Percentiles rank a stretch among this genome's conserved stretches.
Conservation (phyloP, 1,140 invertebrate species). For the Zaprionus davidi region DNA sequence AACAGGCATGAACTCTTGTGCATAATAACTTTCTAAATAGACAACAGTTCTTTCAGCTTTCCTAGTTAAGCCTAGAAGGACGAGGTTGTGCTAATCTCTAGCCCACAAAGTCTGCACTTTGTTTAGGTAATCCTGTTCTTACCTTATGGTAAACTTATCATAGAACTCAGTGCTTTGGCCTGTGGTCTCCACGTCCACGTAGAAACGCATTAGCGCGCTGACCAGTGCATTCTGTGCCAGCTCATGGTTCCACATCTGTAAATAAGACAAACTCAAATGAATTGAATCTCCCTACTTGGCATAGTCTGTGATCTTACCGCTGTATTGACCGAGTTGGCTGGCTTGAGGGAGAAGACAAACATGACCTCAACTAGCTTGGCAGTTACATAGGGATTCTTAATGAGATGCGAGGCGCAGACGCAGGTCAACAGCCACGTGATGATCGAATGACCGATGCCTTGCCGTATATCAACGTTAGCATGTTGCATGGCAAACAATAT, state of each 20-base stretch:
- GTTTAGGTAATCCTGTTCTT: background rate
- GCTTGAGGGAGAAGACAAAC: conserved; percentile 94
- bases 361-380: conserved; percentile 98
- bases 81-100: no score
- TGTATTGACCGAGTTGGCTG: conserved; percentile 85
- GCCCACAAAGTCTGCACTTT: no score
- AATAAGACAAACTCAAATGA: conserved; percentile 2
- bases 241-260: conserved; percentile 92
- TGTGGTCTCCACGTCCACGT: conserved; percentile 98
- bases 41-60: no score
- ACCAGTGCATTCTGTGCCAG: conserved; percentile 93
- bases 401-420: conserved; percentile 94
- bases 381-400: conserved; percentile 97
- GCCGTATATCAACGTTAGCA: conserved; percentile 91
- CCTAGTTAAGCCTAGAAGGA: no score
- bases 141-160: conserved; percentile 98
- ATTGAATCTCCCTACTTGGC: background rate
- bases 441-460: conserved; percentile 92
- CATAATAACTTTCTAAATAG: no score
- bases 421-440: conserved; percentile 95
- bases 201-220: conserved; percentile 98
- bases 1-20: no score
- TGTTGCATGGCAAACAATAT: conserved; percentile 96
- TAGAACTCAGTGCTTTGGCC: conserved; percentile 99
- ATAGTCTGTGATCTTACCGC: conserved; percentile 78